Base-by-base conservation (phyloP, 2,113 vertebrate genomes). In the Chelonoidis abingdonii region DNA sequence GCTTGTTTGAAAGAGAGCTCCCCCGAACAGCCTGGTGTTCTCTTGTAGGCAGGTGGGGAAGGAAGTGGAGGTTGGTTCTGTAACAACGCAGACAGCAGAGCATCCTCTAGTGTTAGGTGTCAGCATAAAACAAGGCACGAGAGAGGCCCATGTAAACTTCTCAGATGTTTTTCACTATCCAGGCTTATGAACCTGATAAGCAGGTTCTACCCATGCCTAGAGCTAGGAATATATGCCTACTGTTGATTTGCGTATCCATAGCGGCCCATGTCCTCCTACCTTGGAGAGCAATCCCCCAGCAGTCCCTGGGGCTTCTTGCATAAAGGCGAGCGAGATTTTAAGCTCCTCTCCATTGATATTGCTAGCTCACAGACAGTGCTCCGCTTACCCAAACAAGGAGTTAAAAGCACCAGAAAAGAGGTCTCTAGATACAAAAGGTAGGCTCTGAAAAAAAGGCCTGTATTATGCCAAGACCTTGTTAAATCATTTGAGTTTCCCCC, bases 251-350 rank as follows among this genome's bases (percentile, higher is more conserved):
- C 1, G 12, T 35, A 21, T 8, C 80, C 1, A 35, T 3, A 0
- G 72, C 1, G 16, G 44, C 13, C 89, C 11, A 1, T 7, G 22
- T 75, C n/a, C 62, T 24, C 83, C 9, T 62, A 62, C 25, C 31
- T 17, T 0, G 50, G 2, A 0, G 1, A 6, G 72, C 27, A 0
- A 4, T 84, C 19, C 52, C 47, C 1, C 62, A 16, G 2, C 29
- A 10, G 1, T 1, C 21, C 1, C 59, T 2, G 17, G 0, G 0
- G n/a, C 47, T 8, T 24, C n/a, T 0, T 29, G 25, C 29, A 10
- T 59, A 35, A 53, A 31, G 59, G 12, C 29, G 2, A 62, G 25
- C 3, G 1, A 35, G 29, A 27, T 29, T 13, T 13, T 29, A 31
- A 57, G 29, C 12, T 62, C 29, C 13, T 31, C 59, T 62, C 59